Evolutionary conservation across 2,113 vertebrate genomes (phyloP).

Genomic region (Clarias macrocephalus): DNA sequence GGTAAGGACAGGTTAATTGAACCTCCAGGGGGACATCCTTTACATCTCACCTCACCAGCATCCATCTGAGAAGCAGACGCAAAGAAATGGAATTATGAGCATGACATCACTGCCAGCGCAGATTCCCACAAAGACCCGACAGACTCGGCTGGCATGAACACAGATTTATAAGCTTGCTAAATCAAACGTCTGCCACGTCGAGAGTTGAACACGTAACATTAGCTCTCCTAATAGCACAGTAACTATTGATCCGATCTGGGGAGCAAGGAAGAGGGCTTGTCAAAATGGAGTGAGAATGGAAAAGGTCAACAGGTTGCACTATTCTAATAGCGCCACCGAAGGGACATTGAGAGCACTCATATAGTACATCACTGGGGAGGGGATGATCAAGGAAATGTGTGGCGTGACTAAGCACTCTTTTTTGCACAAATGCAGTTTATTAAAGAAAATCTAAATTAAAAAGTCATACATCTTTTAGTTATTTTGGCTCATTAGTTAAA

Average conservation of each 20-base stretch:
- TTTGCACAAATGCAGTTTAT: not conserved
- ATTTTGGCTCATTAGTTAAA: not conserved
- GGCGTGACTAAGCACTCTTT: conserved; percentile 35
- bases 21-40: conserved; percentile 66
- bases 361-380: conserved; percentile 31
- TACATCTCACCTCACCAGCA: conserved; percentile 68
- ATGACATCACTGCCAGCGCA: conserved; percentile 73
- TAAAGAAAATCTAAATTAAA: not conserved
- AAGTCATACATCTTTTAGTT: not conserved
- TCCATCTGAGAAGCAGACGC: conserved; percentile 69
- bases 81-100: conserved; percentile 66
- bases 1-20: conserved; percentile 78
- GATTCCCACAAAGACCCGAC: conserved; percentile 66
- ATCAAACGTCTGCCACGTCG: conserved; percentile 61
- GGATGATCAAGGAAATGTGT: conserved; percentile 27
- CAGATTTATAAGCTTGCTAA: conserved; percentile 67
- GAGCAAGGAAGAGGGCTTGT: conserved; percentile 65
- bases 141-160: conserved; percentile 61
- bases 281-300: conserved; percentile 46
- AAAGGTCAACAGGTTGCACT: conserved; percentile 49
- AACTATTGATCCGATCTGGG: conserved; percentile 71
- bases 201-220: conserved; percentile 51
- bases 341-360: conserved; percentile 36
- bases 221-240: conserved; percentile 62
- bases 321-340: conserved; percentile 33